Base-by-base conservation (phyloP, 2,797 vertebrate genomes). In the Neomorphus geoffroyi region DNA sequence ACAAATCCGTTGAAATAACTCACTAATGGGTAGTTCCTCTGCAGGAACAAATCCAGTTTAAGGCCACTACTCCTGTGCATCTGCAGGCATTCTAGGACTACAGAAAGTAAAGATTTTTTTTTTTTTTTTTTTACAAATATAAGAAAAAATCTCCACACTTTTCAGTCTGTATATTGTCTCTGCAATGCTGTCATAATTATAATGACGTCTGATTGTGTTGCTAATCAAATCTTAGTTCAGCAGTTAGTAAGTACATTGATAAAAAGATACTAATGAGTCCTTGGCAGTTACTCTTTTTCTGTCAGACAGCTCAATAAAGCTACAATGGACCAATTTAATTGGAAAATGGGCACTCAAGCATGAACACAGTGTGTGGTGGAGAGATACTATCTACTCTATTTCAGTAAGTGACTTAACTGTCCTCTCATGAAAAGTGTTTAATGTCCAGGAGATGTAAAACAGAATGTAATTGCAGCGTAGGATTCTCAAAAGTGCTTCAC, bases 211-310 rank as follows among this genome's bases (percentile, higher is more conserved):
- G 64, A 88, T 91, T 87, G 77, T 27, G 15, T 15, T 83, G 78
- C 90, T 94, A 80, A 73, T 94, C 91, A 85, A 69, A 91, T 86
- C 85, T 79, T 41, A 90, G 84, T 66, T 80, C 67, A 94, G 92
- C 54, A 75, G 78, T 80, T 80, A 91, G 51, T 16, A 58, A 91
- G 51, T 16, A 58, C 62, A 27, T 39, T 75, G 94, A 94, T 81
- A 83, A 86, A 82, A 92, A 95, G 58, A 70, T 92, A 94, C 75
- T 91, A 88, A 95, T 71, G 88, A 80, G 71, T 80, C 88, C 80
- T 94, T 94, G 93, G 86, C 90, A 86, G 84, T 87, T 92, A 39
- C 58, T 84, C 60, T 64, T 66, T 75, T 87, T 74, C 88, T 94
- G 88, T 80, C 91, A 95, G 75, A 81, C 73, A 90, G 80, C 65